Percentiles rank a stretch among this genome's conserved stretches.
phyloP scores from a whole-genome alignment of 2,797 vertebrate species.

The Helicolenus hilgendorfi region DNA sequence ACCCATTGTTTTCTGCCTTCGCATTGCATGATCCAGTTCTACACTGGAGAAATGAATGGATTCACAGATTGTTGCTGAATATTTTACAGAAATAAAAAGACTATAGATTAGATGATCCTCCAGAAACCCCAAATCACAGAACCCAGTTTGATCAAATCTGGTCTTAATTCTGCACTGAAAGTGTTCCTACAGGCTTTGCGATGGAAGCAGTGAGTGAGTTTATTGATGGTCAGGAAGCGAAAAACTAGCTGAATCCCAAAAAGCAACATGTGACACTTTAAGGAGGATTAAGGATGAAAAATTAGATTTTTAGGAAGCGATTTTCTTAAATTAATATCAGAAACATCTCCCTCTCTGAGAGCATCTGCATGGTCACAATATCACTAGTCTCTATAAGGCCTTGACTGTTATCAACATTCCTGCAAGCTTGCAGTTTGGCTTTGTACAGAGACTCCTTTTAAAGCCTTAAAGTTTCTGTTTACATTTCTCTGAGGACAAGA shows the following conservation, averaged over 20 bases:
- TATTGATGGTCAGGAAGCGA: background rate
- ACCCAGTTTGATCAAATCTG: background rate
- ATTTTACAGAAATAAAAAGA: background rate
- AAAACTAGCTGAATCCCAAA: background rate
- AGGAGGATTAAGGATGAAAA: background rate
- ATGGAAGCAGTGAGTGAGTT: background rate
- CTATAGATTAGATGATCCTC: background rate
- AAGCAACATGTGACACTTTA: background rate
- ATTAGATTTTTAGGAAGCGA: background rate
- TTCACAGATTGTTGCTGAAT: background rate
- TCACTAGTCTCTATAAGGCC: slow-evolving; percentile 7
- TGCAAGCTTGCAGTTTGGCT: slow-evolving; percentile 33
- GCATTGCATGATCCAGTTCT: background rate
- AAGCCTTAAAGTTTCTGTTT: slow-evolving; percentile 42
- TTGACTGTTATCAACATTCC: background rate
- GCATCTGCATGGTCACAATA: background rate
- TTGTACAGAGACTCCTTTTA: slow-evolving; percentile 53
- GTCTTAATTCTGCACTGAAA: background rate
- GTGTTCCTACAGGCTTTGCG: background rate
- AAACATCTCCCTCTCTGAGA: background rate
- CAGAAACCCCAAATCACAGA: background rate
- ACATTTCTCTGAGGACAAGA: slow-evolving; percentile 55
- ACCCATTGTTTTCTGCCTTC: background rate
- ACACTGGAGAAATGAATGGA: background rate
- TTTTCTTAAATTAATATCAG: background rate